Evolutionary conservation across 92 coral and sea anemone genomes (phyloP).

Genomic region (Diadumene lineata): DNA sequence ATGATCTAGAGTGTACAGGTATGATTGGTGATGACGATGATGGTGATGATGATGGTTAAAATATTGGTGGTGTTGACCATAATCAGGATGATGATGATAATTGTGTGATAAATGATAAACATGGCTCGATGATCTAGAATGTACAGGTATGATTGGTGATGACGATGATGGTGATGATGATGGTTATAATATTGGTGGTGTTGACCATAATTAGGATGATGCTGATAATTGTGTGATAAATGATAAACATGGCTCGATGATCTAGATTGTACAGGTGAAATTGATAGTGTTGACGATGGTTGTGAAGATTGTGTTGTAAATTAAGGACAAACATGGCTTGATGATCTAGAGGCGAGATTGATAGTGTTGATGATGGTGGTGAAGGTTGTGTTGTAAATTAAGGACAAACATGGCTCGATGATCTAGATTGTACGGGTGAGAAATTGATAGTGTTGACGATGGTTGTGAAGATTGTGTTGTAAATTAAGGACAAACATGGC

Average conservation of each 20-base stretch:
- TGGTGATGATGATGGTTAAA: neutral
- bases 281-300: neutral
- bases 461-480: no score
- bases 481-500: no score
- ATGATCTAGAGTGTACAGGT: constrained; percentile 73
- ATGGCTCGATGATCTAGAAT: neutral
- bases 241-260: no score
- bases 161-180: neutral
- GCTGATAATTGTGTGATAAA: no score
- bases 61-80: neutral
- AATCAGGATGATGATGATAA: neutral
- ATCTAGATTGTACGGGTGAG: no score
- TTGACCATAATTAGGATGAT: neutral
- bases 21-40: neutral
- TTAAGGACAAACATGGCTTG: no score
- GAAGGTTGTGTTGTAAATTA: neutral
- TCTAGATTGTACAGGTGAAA: neutral
- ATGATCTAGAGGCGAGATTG: neutral
- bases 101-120: neutral
- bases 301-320: neutral
- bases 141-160: neutral
- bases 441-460: neutral
- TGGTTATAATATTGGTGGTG: neutral
- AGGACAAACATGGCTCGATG: no score
- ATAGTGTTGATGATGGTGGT: neutral